phyloP scores from a whole-genome alignment of 2,888 invertebrate species.

The Drosophila longiperda region DNA sequence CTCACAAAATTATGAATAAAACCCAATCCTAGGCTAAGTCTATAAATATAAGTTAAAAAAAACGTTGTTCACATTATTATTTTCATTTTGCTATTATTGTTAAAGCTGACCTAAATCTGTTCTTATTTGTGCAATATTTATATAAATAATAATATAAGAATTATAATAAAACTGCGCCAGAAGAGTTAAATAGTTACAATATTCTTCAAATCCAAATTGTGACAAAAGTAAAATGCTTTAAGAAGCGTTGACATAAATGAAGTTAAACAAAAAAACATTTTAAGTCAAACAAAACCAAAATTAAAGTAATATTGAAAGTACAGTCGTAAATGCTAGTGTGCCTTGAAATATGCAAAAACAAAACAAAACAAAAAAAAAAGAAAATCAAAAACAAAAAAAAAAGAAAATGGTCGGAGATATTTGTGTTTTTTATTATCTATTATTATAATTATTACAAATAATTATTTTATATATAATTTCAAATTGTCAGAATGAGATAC shows the following conservation, averaged over 20 bases:
- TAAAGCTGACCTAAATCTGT: slow-evolving; percentile 70
- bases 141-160: slow-evolving; percentile 66
- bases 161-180: slow-evolving; percentile 55
- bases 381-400: slow-evolving; percentile 34
- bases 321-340: slow-evolving; percentile 82
- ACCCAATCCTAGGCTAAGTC: slow-evolving; percentile 67
- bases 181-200: slow-evolving; percentile 43
- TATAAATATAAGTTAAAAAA: slow-evolving; percentile 65
- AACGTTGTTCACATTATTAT: slow-evolving; percentile 68
- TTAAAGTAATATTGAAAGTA: slow-evolving; percentile 69
- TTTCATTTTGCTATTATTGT: slow-evolving; percentile 65
- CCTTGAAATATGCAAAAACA: slow-evolving; percentile 79
- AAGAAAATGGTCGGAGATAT: slow-evolving; percentile 29
- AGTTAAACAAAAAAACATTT: slow-evolving; percentile 27
- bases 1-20: slow-evolving; percentile 55
- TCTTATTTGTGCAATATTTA: slow-evolving; percentile 79
- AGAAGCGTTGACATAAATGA: slow-evolving; percentile 23
- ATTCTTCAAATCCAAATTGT: slow-evolving; percentile 50
- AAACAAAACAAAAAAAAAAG: slow-evolving; percentile 37
- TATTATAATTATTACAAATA: slow-evolving; percentile 38
- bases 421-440: slow-evolving; percentile 53
- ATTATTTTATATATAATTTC: slow-evolving; percentile 21
- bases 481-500: slow-evolving; percentile 13
- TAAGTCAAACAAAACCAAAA: slow-evolving; percentile 49
- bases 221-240: slow-evolving; percentile 54